Evolutionary conservation across 2,888 invertebrate genomes (phyloP), one percentile per base, ranked within the genome.

Genomic region (Amitus sp.): DNA sequence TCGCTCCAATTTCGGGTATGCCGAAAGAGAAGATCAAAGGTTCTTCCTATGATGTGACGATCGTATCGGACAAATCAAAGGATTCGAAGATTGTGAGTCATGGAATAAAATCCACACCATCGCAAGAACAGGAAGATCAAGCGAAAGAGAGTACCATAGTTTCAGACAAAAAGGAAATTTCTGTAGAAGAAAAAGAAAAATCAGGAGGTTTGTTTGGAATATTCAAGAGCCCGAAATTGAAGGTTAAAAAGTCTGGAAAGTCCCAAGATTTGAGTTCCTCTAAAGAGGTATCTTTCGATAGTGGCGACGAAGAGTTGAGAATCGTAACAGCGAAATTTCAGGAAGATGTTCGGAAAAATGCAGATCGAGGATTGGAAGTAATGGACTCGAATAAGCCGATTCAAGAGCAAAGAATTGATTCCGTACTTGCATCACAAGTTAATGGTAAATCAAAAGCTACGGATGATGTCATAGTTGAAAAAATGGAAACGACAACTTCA

Each of bases 221-320:
- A 15, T 70, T 80, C 27, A 79, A 72, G 53, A 79, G 79, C 52
- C 79, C 79, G 0, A 79, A 74, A 30, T 47, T 69, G 10, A 78
- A 71, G 47, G 64, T 62, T 2, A 74, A 75, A 28, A 74, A 72
- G 52, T 70, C 74, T 42, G 75, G 75, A 43, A 68, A 65, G n/a
- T 77, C 77, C 0, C 74, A 70, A 40, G 78, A 79, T 10, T 72
- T 71, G 23, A 73, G 72, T 40, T 65, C 74, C 2, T 74, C 77
- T 1, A 79, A 77, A 43, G 76, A 75, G 2, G 62, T 73, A 2
- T 78, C 78, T 1, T 70, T 75, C 15, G 79, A 79, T 37, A 75
- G 75, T 10, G 76, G 78, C 1, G 78, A 79, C 27, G 79, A 79
- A 50, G 79, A 79, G 46, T 40, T 72, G 17, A 70, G 69, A 52